Percentiles rank a stretch among this genome's conserved stretches.
These are phyloP conservation scores for Andrena trimmerana DNA, from an alignment of 2,888 invertebrate genomes.

Conservation along the genomic window DNA sequence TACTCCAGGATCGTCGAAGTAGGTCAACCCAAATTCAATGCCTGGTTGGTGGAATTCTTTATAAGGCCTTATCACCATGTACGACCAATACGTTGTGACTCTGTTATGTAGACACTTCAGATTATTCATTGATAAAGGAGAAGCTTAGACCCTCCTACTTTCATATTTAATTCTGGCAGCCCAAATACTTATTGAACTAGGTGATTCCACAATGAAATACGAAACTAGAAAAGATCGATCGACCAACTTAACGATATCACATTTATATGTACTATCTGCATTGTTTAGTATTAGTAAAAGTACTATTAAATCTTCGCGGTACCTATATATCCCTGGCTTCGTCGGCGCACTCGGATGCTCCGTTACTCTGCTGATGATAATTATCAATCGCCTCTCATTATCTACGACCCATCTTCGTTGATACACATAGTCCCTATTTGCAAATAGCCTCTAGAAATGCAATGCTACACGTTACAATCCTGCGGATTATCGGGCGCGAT, in stretches of 20 bases:
- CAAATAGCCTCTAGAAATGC: conserved; percentile 89
- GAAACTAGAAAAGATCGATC: conserved; percentile 56
- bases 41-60: conserved; percentile 88
- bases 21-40: conserved; percentile 93
- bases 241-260: conserved; percentile 35
- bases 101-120: conserved; percentile 70
- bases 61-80: conserved; percentile 92
- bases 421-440: conserved; percentile 95
- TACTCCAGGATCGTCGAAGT: conserved; percentile 94
- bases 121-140: conserved; percentile 53
- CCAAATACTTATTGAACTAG: conserved; percentile 49
- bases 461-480: not conserved
- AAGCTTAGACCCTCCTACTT: conserved; percentile 39
- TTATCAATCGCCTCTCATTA: conserved; percentile 87
- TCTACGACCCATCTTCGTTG: conserved; percentile 88
- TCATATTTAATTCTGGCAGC: conserved; percentile 37
- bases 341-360: conserved; percentile 90
- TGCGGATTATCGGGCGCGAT: not conserved
- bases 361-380: conserved; percentile 90
- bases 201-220: conserved; percentile 60
- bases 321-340: conserved; percentile 89
- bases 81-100: conserved; percentile 94
- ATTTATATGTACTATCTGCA: not conserved
- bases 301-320: conserved; percentile 42
- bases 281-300: conserved; percentile 10